Percentiles rank a stretch among this genome's conserved stretches.
Conservation (phyloP, 2,113 vertebrate genomes). For the Fulmarus glacialis region DNA sequence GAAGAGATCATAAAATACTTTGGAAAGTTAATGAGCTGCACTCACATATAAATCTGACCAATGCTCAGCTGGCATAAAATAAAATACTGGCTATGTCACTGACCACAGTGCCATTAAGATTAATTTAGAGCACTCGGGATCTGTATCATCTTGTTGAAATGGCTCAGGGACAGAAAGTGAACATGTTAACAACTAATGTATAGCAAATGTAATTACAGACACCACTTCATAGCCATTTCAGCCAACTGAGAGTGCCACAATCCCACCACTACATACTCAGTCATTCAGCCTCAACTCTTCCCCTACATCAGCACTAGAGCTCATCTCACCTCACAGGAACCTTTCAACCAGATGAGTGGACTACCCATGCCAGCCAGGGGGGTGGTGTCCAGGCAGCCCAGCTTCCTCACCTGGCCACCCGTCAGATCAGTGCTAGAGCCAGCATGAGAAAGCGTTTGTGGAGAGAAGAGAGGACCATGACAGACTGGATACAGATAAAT, state of each 20-base stretch:
- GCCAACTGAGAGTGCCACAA: not conserved
- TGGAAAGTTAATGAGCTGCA: conserved; percentile 57
- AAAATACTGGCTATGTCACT: conserved; percentile 38
- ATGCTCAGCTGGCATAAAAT: conserved; percentile 22
- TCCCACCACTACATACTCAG: not conserved
- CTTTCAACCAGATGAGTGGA: not conserved
- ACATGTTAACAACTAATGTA: conserved; percentile 36
- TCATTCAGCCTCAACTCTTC: not conserved
- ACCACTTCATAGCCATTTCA: not conserved
- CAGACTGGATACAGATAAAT: not conserved
- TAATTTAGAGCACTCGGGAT: conserved; percentile 36
- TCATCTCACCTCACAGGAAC: not conserved
- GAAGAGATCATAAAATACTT: conserved; percentile 41
- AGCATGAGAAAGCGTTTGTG: not conserved
- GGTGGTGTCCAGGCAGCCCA: not conserved
- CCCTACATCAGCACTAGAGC: not conserved
- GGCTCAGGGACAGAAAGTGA: conserved; percentile 4
- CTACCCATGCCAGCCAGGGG: not conserved
- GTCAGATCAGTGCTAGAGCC: not conserved
- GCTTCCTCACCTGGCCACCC: not conserved
- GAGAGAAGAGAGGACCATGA: not conserved
- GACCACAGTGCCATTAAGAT: conserved; percentile 38
- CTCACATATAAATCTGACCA: conserved; percentile 42
- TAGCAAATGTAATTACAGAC: conserved; percentile 14
- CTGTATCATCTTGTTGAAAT: conserved; percentile 34